Base-by-base conservation (phyloP, 2,797 vertebrate genomes). In the Buceros bicornis region DNA sequence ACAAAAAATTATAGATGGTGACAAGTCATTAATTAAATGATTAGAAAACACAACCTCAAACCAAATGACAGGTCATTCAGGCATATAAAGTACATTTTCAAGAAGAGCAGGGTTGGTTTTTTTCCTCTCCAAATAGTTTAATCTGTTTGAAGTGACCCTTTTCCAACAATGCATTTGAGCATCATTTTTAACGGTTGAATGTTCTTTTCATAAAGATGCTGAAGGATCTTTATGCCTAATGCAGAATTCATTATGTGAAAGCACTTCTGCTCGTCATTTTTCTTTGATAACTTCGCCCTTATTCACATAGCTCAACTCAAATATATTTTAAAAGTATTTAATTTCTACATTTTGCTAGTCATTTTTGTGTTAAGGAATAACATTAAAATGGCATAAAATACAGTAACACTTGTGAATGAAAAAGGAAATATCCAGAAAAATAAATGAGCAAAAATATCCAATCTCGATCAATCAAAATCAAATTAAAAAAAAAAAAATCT, bases 121-220 rank as follows among this genome's bases (percentile, higher is more conserved):
- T 26, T 25, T 3, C 7, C 10, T 4, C 24, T 40, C n/a, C 81
- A 42, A 24, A 66, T 56, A 89, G 35, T 65, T 93, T 90, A 80
- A 85, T 76, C 31, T 45, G 40, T 47, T 74, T 73, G 43, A 90
- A 74, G 45, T 76, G 76, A 87, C 66, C 43, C 26, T 81, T 85
- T 82, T 72, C 31, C 43, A 61, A 66, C 33, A 60, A 40, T 76
- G 47, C 19, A 65, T 62, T 57, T 33, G 33, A 33, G 33, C 33
- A 56, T 66, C 19, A 19, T 45, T 81, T 53, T 87, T 79, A 82
- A 85, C 37, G 76, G 71, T 29, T 66, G 76, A 93, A 70, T 31
- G 65, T 60, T 94, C 60, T 73, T 91, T 83, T 95, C 69, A 86
- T 66, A 85, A 74, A 78, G 53, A 91, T 35, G 42, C 74, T 66